These are phyloP conservation scores for Teleogryllus oceanicus DNA, from an alignment of 2,888 invertebrate species.

Conservation along the genomic window DNA sequence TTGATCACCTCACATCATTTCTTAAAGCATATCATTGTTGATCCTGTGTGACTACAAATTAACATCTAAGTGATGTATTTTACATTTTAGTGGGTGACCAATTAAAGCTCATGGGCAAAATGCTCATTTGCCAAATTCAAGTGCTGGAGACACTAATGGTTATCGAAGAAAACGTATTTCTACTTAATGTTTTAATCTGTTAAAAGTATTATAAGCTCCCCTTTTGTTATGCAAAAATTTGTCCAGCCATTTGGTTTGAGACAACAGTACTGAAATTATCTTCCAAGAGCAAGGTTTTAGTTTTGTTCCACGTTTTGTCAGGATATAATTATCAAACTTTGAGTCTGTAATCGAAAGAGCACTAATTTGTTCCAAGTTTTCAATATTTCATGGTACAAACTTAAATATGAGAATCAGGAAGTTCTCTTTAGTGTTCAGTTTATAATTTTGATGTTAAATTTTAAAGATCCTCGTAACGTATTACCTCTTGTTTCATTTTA, in stretches of 20 bases:
- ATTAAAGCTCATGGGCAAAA: neutral
- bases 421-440: neutral
- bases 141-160: too few relatives aligned
- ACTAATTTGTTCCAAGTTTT: neutral
- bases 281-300: neutral
- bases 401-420: neutral
- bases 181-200: too few relatives aligned
- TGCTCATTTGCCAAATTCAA: too few relatives aligned
- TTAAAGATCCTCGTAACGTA: neutral
- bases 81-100: neutral
- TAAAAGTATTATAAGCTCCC: too few relatives aligned
- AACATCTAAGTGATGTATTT: neutral
- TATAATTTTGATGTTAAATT: neutral
- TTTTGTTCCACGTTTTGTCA: neutral
- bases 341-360: neutral
- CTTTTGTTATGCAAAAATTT: too few relatives aligned
- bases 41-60: constrained; percentile 9
- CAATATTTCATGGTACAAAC: neutral
- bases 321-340: neutral
- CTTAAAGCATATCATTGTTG: constrained; percentile 9
- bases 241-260: too few relatives aligned
- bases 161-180: too few relatives aligned
- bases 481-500: neutral
- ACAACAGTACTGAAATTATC: too few relatives aligned
- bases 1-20: neutral